Percentiles rank a stretch among this genome's conserved stretches.
These are phyloP conservation scores for Torymus tubicola DNA, from an alignment of 2,888 invertebrate genomes.

Conservation along the genomic window DNA sequence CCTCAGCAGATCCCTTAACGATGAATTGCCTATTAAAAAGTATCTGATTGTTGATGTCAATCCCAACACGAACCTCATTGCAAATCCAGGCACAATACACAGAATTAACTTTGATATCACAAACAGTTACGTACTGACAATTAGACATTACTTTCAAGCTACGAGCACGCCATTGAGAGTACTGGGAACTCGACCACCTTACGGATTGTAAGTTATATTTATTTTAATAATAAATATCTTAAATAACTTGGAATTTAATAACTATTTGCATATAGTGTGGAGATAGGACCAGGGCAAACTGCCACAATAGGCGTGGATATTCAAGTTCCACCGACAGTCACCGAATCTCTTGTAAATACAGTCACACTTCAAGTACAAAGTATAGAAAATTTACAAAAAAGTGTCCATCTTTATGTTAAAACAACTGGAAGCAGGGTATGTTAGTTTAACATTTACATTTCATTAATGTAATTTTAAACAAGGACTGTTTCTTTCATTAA, in stretches of 20 bases:
- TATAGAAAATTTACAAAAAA: conserved; percentile 66
- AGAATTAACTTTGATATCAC: conserved; percentile 85
- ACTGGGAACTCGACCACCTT: conserved; percentile 78
- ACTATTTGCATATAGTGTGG: not conserved
- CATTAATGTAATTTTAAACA: too few species aligned
- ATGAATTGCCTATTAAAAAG: conserved; percentile 57
- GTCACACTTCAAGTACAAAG: conserved; percentile 65
- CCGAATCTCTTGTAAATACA: conserved; percentile 60
- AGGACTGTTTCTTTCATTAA: conserved; percentile 16
- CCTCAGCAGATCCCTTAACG: conserved; percentile 53
- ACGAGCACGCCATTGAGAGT: conserved; percentile 80
- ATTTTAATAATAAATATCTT: not conserved
- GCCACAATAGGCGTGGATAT: conserved; percentile 64
- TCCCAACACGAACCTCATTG: conserved; percentile 66
- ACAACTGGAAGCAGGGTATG: conserved; percentile 60
- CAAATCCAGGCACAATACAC: conserved; percentile 64
- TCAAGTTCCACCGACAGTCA: conserved; percentile 58
- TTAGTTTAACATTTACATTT: not conserved
- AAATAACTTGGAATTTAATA: too few species aligned
- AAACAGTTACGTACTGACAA: conserved; percentile 81
- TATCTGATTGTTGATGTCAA: conserved; percentile 67
- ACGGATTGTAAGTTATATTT: conserved; percentile 20
- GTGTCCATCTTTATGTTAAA: conserved; percentile 66
- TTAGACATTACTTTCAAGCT: conserved; percentile 80
- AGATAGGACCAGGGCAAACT: conserved; percentile 66